These are phyloP conservation scores for Nephrotoma appendiculata DNA, from an alignment of 2,888 invertebrate species.

Conservation along the genomic window DNA sequence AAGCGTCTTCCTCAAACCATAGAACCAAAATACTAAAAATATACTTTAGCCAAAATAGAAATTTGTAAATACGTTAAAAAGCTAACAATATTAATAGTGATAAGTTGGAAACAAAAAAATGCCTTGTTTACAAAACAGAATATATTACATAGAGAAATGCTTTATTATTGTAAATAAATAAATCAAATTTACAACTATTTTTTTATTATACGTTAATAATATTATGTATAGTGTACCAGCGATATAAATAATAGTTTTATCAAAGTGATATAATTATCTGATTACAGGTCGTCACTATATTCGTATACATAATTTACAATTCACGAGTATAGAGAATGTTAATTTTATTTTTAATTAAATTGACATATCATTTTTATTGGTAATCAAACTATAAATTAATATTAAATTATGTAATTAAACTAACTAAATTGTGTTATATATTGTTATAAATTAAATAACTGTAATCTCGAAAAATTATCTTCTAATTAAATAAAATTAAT, in stretches of 20 bases:
- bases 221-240: neutral
- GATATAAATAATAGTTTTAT: neutral
- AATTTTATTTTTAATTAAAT: neutral
- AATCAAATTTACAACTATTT: neutral
- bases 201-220: neutral
- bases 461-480: neutral
- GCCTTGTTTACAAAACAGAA: neutral
- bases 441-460: neutral
- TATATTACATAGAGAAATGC: neutral
- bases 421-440: neutral
- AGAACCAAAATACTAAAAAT: neutral
- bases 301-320: neutral
- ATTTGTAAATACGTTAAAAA: neutral
- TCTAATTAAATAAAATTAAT: neutral
- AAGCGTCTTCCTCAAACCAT: neutral
- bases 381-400: neutral
- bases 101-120: neutral
- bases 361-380: neutral
- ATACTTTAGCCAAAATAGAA: neutral
- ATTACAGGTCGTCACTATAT: neutral
- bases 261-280: neutral
- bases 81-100: neutral
- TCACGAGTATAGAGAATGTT: neutral
- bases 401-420: neutral
- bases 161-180: neutral